phyloP scores from a whole-genome alignment of 2,797 vertebrate genomes.

The Pangasius krempfi region DNA sequence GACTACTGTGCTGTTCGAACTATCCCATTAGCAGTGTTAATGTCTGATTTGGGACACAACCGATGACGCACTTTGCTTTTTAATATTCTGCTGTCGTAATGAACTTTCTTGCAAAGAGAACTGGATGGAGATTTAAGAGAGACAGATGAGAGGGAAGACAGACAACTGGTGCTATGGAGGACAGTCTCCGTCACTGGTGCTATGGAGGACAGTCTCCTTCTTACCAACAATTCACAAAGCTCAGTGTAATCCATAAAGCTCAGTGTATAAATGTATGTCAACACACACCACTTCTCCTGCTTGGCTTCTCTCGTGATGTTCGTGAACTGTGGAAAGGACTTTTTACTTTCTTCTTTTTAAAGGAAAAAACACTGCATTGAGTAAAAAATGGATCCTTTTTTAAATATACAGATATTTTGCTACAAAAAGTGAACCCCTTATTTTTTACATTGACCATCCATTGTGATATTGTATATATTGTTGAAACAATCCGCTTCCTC shows the following conservation, averaged over 20 bases:
- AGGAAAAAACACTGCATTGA: constrained; percentile 36
- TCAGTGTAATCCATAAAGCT: constrained; percentile 34
- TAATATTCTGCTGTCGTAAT: constrained; percentile 22
- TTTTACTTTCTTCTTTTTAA: constrained; percentile 49
- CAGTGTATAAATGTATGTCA: constrained; percentile 51
- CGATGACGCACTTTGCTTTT: constrained; percentile 58
- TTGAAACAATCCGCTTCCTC: constrained; percentile 49
- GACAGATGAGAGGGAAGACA: constrained; percentile 18
- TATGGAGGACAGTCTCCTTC: constrained; percentile 22
- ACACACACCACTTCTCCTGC: constrained; percentile 52
- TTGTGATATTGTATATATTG: constrained; percentile 63
- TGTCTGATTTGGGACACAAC: constrained; percentile 35
- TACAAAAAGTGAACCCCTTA: constrained; percentile 62
- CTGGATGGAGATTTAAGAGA: neutral
- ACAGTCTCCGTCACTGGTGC: constrained; percentile 36
- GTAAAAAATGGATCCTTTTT: constrained; percentile 46
- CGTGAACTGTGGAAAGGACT: constrained; percentile 56
- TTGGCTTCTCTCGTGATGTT: constrained; percentile 54
- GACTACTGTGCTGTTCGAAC: constrained; percentile 16
- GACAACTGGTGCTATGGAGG: constrained; percentile 31
- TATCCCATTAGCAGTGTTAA: constrained; percentile 48
- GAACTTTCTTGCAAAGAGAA: constrained; percentile 22
- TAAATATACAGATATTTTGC: constrained; percentile 66
- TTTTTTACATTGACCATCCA: constrained; percentile 64
- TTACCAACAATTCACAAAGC: constrained; percentile 18